Evolutionary conservation across 2,113 vertebrate genomes (phyloP).

Genomic region (Pygoscelis antarcticus): DNA sequence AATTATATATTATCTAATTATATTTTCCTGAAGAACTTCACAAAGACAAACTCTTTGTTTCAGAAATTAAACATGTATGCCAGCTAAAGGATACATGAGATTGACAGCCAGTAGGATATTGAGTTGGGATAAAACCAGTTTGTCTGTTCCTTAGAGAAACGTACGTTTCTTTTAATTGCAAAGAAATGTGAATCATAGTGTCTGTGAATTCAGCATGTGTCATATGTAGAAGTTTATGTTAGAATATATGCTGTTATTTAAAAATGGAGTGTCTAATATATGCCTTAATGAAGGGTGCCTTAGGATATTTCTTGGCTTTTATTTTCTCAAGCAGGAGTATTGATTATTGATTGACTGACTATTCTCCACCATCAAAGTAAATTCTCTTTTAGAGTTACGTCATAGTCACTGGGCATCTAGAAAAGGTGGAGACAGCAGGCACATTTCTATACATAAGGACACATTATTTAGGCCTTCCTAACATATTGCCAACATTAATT

Average conservation of each 20-base stretch:
- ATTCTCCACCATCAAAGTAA: background rate
- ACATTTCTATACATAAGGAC: fast-evolving
- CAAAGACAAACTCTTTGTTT: background rate
- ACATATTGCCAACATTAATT: background rate
- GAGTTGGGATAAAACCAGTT: background rate
- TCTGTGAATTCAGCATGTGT: background rate
- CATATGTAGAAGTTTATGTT: background rate
- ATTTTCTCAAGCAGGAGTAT: background rate
- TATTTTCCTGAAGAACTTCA: conserved; percentile 2
- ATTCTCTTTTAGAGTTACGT: background rate
- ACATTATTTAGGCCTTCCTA: background rate
- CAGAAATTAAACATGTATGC: background rate
- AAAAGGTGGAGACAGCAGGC: background rate
- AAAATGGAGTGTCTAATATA: background rate
- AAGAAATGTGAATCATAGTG: background rate
- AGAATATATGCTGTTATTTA: background rate
- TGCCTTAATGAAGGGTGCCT: background rate
- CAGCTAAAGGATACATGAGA: background rate
- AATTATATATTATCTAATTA: background rate
- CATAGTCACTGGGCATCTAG: background rate
- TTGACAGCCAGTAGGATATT: background rate
- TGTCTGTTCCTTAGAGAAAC: background rate
- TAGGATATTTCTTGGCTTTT: background rate
- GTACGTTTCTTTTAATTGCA: background rate
- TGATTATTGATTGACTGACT: background rate